Percentiles rank a stretch among this genome's conserved stretches.
Conservation (phyloP, 2,797 vertebrate genomes). For the Acanthiza pusilla region DNA sequence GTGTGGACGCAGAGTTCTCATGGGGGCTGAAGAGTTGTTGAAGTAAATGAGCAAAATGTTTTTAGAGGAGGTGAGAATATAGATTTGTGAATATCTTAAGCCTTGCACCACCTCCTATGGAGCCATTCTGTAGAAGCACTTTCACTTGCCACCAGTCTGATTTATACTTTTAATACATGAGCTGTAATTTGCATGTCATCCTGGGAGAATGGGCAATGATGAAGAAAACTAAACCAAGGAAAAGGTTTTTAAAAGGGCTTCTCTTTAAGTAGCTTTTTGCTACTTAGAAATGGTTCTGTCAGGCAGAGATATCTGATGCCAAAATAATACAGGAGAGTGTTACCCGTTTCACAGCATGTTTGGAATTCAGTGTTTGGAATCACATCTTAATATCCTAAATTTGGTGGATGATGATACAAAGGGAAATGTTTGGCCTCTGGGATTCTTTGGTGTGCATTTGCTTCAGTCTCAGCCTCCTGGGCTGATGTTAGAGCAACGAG, state of each 20-base stretch:
- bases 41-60: not conserved
- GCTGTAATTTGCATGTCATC: conserved; percentile 51
- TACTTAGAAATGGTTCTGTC: not conserved
- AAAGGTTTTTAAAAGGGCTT: not conserved
- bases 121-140: not conserved
- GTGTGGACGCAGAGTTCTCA: not conserved
- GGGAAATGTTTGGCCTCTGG: not conserved
- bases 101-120: not conserved
- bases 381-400: not conserved
- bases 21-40: not conserved
- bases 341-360: not conserved
- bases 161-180: conserved; percentile 47
- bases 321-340: not conserved
- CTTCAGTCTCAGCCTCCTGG: not conserved
- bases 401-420: not conserved
- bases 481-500: not conserved
- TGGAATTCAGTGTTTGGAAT: not conserved
- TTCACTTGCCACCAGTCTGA: not conserved
- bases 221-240: conserved; percentile 9
- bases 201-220: not conserved
- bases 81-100: conserved; percentile 18
- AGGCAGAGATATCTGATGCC: not conserved
- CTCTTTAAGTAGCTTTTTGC: not conserved
- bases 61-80: not conserved
- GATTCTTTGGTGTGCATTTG: not conserved